These are phyloP conservation scores for Delichon dasypus DNA, from an alignment of 2,797 vertebrate genomes.

Conservation along the genomic window DNA sequence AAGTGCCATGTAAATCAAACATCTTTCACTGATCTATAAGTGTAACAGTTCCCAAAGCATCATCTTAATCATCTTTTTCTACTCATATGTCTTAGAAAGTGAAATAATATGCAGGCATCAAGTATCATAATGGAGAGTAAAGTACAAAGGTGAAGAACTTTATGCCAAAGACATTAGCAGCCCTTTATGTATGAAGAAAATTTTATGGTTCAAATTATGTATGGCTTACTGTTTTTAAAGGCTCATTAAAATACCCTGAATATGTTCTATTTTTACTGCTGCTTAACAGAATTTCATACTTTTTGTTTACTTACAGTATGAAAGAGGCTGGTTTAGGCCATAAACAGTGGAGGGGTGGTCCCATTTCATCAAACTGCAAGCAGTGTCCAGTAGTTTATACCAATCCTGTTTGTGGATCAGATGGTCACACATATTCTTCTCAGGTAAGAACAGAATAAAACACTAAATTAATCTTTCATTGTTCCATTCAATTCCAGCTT, in stretches of 20 bases:
- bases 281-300: slow-evolving; percentile 51
- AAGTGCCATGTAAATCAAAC: not conserved
- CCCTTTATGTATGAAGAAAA: not conserved
- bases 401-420: slow-evolving; percentile 90
- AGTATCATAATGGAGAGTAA: not conserved
- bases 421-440: slow-evolving; percentile 91
- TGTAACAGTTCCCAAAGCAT: not conserved
- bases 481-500: not conserved
- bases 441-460: slow-evolving; percentile 79
- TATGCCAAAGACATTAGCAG: not conserved
- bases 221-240: slow-evolving; percentile 19
- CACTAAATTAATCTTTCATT: not conserved
- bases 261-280: slow-evolving; percentile 30
- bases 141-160: not conserved
- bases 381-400: slow-evolving; percentile 87
- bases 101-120: not conserved
- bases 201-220: not conserved
- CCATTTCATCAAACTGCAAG: slow-evolving; percentile 82
- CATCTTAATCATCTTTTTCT: not conserved
- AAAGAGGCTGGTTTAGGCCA: slow-evolving; percentile 86
- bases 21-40: not conserved
- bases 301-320: slow-evolving; percentile 79
- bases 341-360: slow-evolving; percentile 78
- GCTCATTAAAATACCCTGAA: slow-evolving; percentile 30
- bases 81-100: not conserved